phyloP scores from a whole-genome alignment of 2,113 vertebrate genomes.

The Labrus mixtus region DNA sequence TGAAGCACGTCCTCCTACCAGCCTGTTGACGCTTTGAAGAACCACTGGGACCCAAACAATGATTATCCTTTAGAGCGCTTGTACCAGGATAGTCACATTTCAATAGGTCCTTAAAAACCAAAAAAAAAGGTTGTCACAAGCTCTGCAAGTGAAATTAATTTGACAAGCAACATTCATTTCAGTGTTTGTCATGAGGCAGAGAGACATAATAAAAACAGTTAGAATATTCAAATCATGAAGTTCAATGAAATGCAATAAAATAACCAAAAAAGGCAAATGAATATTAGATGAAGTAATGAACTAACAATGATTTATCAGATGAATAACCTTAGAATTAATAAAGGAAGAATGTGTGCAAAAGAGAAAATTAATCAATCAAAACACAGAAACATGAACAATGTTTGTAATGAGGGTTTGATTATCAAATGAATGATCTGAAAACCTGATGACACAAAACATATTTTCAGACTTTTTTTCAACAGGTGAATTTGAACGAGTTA shows the following conservation, averaged over 20 bases:
- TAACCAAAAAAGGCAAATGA: background rate
- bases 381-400: background rate
- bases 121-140: background rate
- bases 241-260: background rate
- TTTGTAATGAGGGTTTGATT: background rate
- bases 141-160: background rate
- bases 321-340: background rate
- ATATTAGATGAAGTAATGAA: background rate
- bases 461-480: background rate
- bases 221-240: background rate
- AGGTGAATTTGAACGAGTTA: background rate
- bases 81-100: background rate
- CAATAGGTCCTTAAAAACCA: background rate
- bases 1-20: slow-evolving; percentile 1
- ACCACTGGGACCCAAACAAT: background rate
- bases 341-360: background rate
- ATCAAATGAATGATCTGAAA: background rate
- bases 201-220: too few relatives aligned
- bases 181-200: background rate
- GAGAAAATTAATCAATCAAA: background rate
- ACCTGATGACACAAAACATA: background rate
- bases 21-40: slow-evolving; percentile 7
- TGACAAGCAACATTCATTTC: background rate
- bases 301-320: background rate
- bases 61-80: background rate